Conservation (phyloP, 1,140 invertebrate species). For the Drusus annulatus region DNA sequence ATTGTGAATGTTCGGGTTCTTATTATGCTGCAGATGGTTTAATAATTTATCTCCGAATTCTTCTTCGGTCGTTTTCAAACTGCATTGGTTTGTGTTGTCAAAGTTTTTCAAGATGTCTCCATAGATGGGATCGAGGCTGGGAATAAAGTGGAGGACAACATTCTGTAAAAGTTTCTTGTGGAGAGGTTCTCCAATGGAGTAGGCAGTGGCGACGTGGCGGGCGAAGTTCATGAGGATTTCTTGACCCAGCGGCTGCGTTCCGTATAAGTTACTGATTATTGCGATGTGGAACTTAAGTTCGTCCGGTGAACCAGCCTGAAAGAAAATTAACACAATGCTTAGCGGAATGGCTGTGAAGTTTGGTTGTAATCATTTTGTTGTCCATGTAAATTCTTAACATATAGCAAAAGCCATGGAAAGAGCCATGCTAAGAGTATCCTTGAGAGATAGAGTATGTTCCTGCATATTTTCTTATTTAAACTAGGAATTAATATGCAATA, state of each 20-base stretch:
- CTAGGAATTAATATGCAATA: too few species aligned
- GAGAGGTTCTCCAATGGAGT: constrained; percentile 76
- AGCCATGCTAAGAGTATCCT: too few species aligned
- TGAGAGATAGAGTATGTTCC: too few species aligned
- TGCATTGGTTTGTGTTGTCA: constrained; percentile 66
- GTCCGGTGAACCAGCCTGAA: constrained; percentile 79
- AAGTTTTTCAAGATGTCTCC: constrained; percentile 66
- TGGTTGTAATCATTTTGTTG: too few species aligned
- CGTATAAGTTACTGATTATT: constrained; percentile 87
- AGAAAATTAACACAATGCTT: constrained; percentile 41
- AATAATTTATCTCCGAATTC: constrained; percentile 75
- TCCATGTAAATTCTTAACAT: too few species aligned
- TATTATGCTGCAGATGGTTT: constrained; percentile 64
- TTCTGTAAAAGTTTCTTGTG: constrained; percentile 78
- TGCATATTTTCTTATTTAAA: too few species aligned
- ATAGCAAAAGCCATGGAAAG: too few species aligned
- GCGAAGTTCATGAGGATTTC: constrained; percentile 88
- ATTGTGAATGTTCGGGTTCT: constrained; percentile 64
- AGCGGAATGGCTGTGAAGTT: too few species aligned
- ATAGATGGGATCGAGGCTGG: constrained; percentile 76
- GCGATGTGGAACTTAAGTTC: constrained; percentile 87
- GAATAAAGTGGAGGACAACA: constrained; percentile 86
- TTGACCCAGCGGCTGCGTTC: constrained; percentile 86
- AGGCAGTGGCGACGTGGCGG: constrained; percentile 84
- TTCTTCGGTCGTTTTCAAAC: constrained; percentile 65